phyloP scores from a whole-genome alignment of 2,888 invertebrate species.

The Hermaeophaga mercurialis region DNA sequence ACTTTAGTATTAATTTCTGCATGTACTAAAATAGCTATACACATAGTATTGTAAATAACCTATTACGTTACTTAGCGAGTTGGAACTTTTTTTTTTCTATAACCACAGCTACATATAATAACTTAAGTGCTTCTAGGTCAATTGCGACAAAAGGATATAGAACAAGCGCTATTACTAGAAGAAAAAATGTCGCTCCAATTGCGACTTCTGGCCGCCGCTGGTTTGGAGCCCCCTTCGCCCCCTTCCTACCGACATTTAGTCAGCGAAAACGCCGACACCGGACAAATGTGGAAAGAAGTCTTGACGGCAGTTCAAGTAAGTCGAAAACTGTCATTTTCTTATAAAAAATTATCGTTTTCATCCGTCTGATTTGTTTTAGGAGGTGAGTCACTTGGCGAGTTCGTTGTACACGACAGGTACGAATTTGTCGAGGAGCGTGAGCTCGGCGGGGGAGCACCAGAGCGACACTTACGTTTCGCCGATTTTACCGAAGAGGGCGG shows the following conservation, averaged over 20 bases:
- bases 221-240: conserved; percentile 64
- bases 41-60: too few species aligned
- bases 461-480: conserved; percentile 85
- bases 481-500: conserved; percentile 87
- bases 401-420: conserved; percentile 75
- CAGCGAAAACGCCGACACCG: conserved; percentile 76
- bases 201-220: conserved; percentile 73
- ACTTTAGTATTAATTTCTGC: neutral
- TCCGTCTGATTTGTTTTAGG: too few species aligned
- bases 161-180: conserved; percentile 83
- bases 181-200: conserved; percentile 87
- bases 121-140: conserved; percentile 64
- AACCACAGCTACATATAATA: neutral
- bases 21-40: neutral
- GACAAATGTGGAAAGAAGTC: conserved; percentile 83
- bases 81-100: neutral
- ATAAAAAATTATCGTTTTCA: neutral
- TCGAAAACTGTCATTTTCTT: too few species aligned
- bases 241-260: conserved; percentile 80
- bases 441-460: conserved; percentile 92
- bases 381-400: conserved; percentile 76
- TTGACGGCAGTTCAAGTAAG: conserved; percentile 73
- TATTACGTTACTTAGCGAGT: too few species aligned
- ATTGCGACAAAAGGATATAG: conserved; percentile 84
- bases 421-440: conserved; percentile 86